Percentiles rank a stretch among this genome's conserved stretches.
Evolutionary conservation across 2,797 vertebrate genomes (phyloP).

Genomic region (Ptychadena robeensis): DNA sequence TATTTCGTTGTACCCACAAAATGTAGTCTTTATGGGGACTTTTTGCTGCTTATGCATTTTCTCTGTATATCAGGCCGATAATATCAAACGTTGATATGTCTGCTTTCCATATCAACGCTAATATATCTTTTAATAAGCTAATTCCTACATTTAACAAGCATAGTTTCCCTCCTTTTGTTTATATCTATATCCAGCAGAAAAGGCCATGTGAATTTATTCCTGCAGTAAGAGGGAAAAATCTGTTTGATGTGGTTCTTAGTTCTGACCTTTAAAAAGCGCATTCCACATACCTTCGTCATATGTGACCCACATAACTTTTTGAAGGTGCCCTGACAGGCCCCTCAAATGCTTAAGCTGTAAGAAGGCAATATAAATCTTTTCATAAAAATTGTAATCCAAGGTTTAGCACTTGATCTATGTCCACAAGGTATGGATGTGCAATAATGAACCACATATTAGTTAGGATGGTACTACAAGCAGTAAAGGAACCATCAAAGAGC

Average conservation of each 20-base stretch:
- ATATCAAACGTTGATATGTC: too few species aligned
- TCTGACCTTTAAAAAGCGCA: constrained; percentile 23
- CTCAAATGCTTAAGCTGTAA: constrained; percentile 17
- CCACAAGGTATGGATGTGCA: constrained; percentile 28
- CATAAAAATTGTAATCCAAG: constrained; percentile 23
- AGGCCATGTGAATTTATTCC: background rate
- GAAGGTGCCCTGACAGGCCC: background rate
- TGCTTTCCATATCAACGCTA: background rate
- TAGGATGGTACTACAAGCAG: constrained; percentile 43
- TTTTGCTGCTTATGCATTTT: too few species aligned
- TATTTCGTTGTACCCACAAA: too few species aligned
- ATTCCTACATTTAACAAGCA: background rate
- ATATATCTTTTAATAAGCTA: background rate
- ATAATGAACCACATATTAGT: constrained; percentile 36
- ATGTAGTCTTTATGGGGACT: background rate
- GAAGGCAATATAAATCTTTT: constrained; percentile 30
- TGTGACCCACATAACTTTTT: constrained; percentile 27
- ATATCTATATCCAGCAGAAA: background rate
- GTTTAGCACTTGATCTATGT: constrained; percentile 23
- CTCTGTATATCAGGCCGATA: too few species aligned
- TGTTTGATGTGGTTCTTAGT: constrained; percentile 21
- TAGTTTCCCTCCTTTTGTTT: background rate
- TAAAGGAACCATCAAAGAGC: constrained; percentile 33
- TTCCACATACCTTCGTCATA: constrained; percentile 36
- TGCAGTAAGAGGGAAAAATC: background rate